phyloP scores from a whole-genome alignment of 2,888 invertebrate species.

The Odontocerum albicorne region DNA sequence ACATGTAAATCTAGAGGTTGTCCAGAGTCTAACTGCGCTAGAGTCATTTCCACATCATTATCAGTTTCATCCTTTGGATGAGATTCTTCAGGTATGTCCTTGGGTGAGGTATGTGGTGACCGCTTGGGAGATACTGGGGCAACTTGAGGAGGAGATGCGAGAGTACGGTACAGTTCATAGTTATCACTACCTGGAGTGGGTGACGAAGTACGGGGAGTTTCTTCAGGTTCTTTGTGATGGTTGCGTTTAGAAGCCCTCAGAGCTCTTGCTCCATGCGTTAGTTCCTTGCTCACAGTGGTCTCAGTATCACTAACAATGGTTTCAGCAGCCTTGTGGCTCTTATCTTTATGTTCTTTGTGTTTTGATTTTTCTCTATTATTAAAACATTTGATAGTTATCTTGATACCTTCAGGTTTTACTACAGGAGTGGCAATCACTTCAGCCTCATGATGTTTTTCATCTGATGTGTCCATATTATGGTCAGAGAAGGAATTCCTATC shows the following conservation, averaged over 20 bases:
- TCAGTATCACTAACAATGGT: constrained; percentile 37
- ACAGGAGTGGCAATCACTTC: constrained; percentile 54
- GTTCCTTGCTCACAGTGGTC: too few species aligned
- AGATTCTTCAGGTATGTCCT: not conserved
- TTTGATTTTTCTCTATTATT: constrained; percentile 46
- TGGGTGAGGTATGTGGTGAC: constrained; percentile 5
- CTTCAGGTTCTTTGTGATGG: constrained; percentile 48
- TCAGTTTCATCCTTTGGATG: constrained; percentile 7
- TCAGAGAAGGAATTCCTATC: constrained; percentile 56
- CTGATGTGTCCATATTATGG: constrained; percentile 50
- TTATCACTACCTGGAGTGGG: constrained; percentile 56
- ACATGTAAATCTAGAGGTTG: constrained; percentile 20
- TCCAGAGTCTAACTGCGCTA: constrained; percentile 26
- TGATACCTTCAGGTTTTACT: constrained; percentile 56
- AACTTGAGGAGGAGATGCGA: constrained; percentile 45
- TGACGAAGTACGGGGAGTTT: constrained; percentile 43
- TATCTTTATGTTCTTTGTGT: constrained; percentile 52
- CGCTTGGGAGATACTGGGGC: constrained; percentile 8
- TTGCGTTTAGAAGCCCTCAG: constrained; percentile 49
- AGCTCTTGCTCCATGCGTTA: constrained; percentile 44
- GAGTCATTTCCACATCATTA: constrained; percentile 28
- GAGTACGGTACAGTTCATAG: constrained; percentile 56
- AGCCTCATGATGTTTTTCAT: constrained; percentile 50
- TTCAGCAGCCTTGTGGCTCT: constrained; percentile 34
- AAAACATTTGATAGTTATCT: constrained; percentile 55